phyloP scores from a whole-genome alignment of 1,140 invertebrate species.

The Hylyphantes graminicola region DNA sequence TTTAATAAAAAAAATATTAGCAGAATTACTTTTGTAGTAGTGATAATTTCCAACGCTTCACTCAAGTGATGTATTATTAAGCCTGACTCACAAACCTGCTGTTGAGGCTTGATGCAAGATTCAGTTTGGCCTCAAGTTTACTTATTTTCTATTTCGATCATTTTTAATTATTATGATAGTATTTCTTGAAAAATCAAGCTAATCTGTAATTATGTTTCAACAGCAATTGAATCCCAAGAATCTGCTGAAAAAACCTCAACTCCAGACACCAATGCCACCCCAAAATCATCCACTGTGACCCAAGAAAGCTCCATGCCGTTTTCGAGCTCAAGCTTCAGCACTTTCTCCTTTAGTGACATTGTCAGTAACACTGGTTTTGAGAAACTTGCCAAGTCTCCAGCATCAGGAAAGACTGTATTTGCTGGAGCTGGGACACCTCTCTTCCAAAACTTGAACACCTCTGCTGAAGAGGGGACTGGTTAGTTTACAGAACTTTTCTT shows the following conservation, averaged over 20 bases:
- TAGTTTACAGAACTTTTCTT: background rate
- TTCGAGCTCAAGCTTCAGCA: background rate
- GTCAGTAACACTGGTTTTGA: slow-evolving; percentile 36
- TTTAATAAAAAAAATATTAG: no score
- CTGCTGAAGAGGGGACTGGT: slow-evolving; percentile 18
- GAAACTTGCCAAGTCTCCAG: background rate
- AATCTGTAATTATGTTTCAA: no score
- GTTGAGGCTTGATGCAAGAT: no score
- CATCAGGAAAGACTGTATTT: slow-evolving; percentile 11
- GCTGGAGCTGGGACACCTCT: slow-evolving; percentile 40
- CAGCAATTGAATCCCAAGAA: background rate
- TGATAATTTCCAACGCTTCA: no score
- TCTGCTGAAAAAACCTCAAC: background rate
- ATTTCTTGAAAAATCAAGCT: no score
- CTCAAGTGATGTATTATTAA: no score
- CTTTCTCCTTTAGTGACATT: slow-evolving; percentile 45
- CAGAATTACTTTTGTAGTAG: no score
- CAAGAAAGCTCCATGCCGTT: background rate
- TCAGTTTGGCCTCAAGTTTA: no score
- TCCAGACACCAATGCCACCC: background rate
- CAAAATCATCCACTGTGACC: background rate
- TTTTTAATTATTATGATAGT: no score
- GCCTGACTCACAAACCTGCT: no score
- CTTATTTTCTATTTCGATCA: no score
- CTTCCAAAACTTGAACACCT: slow-evolving; percentile 25